Percentiles rank a stretch among this genome's conserved stretches.
These are phyloP conservation scores for Urosaurus nigricauda DNA, from an alignment of 2,797 vertebrate genomes.

Conservation along the genomic window DNA sequence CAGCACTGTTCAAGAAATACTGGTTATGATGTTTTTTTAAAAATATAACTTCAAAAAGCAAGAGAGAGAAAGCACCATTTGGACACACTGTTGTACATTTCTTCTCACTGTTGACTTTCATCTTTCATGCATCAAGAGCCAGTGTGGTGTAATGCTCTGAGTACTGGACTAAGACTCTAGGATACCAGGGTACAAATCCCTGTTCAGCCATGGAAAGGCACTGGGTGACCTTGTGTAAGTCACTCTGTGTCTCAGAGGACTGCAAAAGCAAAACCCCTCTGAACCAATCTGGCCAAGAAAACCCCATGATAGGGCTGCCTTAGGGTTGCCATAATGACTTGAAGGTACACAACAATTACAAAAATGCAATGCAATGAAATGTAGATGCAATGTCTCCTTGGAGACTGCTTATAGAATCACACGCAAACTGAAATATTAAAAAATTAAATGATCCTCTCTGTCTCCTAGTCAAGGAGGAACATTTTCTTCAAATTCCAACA, in stretches of 20 bases:
- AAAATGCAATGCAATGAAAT: not conserved
- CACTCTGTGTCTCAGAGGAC: no score
- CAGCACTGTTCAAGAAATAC: conserved; percentile 3
- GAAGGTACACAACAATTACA: not conserved
- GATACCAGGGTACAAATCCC: no score
- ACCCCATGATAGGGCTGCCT: no score
- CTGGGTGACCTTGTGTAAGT: no score
- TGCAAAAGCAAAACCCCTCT: no score
- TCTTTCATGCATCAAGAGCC: not conserved
- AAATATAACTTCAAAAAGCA: not conserved
- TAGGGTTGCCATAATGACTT: no score
- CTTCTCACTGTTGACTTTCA: not conserved
- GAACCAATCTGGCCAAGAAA: no score
- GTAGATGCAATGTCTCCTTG: conserved; percentile 29
- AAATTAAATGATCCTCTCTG: not conserved
- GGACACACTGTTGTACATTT: not conserved
- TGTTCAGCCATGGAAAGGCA: no score
- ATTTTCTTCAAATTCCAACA: not conserved
- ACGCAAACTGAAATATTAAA: not conserved
- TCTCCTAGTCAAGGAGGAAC: not conserved
- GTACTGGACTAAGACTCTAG: no score
- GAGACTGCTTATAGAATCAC: no score
- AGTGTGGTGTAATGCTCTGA: not conserved
- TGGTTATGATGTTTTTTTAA: not conserved
- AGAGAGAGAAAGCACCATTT: not conserved